phyloP scores from a whole-genome alignment of 2,797 vertebrate species.

The Lates japonicus region DNA sequence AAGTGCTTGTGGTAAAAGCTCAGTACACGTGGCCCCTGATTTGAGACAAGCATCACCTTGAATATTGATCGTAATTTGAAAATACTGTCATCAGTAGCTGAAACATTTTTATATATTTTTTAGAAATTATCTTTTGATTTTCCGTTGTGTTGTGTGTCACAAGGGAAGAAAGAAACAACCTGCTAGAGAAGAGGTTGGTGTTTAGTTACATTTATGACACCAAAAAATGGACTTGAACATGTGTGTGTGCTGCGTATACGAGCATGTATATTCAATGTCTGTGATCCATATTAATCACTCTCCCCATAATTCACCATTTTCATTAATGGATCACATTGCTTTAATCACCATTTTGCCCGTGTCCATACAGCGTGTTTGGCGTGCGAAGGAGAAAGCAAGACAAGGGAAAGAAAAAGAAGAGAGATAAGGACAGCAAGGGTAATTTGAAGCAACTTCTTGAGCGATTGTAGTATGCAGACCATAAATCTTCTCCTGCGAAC shows the following conservation, averaged over 20 bases:
- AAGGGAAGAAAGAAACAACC: not conserved
- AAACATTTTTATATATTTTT: no score
- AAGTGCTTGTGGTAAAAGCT: constrained; percentile 7
- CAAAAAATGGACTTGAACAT: not conserved
- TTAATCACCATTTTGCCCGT: constrained; percentile 73
- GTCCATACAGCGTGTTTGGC: constrained; percentile 14
- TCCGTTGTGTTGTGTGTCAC: not conserved
- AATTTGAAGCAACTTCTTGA: constrained; percentile 70
- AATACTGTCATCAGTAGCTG: not conserved
- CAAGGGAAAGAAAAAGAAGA: constrained; percentile 9
- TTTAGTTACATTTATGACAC: not conserved
- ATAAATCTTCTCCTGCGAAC: constrained; percentile 63
- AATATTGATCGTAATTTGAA: not conserved
- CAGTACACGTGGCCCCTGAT: not conserved
- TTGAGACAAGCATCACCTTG: not conserved
- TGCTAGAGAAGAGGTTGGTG: not conserved
- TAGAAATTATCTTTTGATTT: not conserved
- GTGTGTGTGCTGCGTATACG: constrained; percentile 1
- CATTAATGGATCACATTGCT: constrained; percentile 76
- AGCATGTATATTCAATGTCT: not conserved
- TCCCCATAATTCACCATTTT: constrained; percentile 71
- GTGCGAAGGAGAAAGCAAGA: not conserved
- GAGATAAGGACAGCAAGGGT: constrained; percentile 56
- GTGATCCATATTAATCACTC: constrained; percentile 65
- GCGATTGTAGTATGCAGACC: constrained; percentile 56